phyloP scores from a whole-genome alignment of 2,113 vertebrate species.

The Vidua macroura region DNA sequence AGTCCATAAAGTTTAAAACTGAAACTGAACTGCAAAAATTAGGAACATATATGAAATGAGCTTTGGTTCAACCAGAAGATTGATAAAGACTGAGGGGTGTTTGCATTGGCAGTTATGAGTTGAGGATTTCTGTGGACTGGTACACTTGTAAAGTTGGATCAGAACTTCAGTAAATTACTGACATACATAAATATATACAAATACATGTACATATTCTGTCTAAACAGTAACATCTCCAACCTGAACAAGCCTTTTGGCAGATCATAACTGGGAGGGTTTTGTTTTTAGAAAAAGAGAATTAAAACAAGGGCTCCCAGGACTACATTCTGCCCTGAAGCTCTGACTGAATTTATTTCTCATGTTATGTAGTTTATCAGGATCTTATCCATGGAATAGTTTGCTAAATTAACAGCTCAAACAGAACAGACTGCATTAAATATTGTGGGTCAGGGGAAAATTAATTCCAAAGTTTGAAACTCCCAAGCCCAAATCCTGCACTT shows the following conservation, averaged over 20 bases:
- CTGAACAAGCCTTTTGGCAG: neutral
- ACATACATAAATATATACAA: neutral
- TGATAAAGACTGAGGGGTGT: neutral
- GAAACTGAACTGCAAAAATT: neutral
- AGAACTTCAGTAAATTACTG: neutral
- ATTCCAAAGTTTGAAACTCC: neutral
- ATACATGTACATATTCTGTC: neutral
- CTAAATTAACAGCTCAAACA: conserved; percentile 24
- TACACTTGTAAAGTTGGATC: neutral
- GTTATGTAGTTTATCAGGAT: neutral
- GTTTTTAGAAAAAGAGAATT: neutral
- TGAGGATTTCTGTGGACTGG: neutral
- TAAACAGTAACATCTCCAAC: neutral
- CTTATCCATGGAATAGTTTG: neutral
- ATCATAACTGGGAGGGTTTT: neutral
- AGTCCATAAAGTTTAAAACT: neutral
- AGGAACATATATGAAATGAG: neutral
- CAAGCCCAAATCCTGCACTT: conserved; percentile 3
- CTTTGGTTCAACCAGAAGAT: neutral
- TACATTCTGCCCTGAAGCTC: neutral
- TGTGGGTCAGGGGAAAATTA: neutral
- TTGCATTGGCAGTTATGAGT: neutral
- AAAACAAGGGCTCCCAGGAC: neutral
- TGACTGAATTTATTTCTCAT: neutral
- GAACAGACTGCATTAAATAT: neutral